A percentile compares a stretch with the other conserved stretches of the same genome.
Evolutionary conservation across 2,888 invertebrate species (phyloP).

Genomic region (Drosophila multiciliata): DNA sequence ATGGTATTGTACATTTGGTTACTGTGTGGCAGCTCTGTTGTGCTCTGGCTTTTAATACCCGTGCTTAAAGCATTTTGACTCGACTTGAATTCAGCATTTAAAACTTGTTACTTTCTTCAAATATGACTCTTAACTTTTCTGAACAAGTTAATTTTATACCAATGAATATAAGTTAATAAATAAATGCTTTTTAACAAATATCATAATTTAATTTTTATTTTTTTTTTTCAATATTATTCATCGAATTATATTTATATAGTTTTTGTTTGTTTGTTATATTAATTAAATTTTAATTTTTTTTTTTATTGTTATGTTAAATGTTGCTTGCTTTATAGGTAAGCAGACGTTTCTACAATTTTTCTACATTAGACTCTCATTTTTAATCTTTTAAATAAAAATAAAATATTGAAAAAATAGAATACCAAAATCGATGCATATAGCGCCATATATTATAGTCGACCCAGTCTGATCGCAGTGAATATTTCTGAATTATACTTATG

Average conservation of each 20-base stretch:
- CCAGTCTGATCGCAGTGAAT: too few species aligned
- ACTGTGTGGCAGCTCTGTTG: neutral
- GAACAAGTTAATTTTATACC: neutral
- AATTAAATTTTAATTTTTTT: neutral
- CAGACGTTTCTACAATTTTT: too few species aligned
- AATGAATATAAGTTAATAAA: neutral
- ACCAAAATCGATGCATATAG: neutral
- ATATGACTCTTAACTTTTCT: too few species aligned
- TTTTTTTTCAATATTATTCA: neutral
- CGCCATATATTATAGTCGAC: neutral
- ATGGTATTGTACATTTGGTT: neutral
- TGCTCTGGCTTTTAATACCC: constrained; percentile 2
- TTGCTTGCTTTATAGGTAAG: neutral
- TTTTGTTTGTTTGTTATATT: neutral
- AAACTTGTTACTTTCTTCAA: neutral
- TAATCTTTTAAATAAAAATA: neutral
- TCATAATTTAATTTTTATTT: neutral
- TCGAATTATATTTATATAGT: neutral
- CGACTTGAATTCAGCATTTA: neutral
- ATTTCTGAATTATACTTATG: constrained; percentile 8
- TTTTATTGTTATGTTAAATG: neutral
- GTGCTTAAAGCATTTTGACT: neutral
- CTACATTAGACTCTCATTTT: neutral
- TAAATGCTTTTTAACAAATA: neutral
- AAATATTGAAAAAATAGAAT: neutral